These are phyloP conservation scores for Eupithecia abbreviata DNA, from an alignment of 2,888 invertebrate genomes.

Conservation along the genomic window DNA sequence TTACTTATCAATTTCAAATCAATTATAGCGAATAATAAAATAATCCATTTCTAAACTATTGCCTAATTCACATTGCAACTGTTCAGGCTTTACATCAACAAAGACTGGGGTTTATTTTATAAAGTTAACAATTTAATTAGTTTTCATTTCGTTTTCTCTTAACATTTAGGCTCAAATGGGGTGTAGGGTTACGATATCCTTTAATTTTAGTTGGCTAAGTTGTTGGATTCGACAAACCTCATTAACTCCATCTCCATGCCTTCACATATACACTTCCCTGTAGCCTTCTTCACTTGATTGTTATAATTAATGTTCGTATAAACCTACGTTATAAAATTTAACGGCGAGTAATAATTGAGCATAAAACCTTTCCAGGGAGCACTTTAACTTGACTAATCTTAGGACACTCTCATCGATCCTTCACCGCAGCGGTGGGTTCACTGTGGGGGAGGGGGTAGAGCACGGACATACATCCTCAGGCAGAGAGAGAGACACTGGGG, in stretches of 20 bases:
- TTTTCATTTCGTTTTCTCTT: neutral
- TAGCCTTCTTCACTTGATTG: neutral
- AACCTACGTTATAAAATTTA: too few relatives aligned
- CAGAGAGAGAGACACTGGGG: neutral
- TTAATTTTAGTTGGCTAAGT: neutral
- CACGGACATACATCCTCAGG: neutral
- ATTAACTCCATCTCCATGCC: neutral
- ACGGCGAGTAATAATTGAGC: too few relatives aligned
- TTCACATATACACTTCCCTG: neutral
- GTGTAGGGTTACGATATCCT: neutral
- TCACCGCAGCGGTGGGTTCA: neutral
- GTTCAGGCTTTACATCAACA: neutral
- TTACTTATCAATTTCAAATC: too few relatives aligned
- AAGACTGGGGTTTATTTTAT: neutral
- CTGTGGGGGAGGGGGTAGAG: neutral
- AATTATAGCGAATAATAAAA: too few relatives aligned
- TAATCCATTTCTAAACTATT: too few relatives aligned
- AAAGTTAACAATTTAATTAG: neutral
- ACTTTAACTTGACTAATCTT: neutral
- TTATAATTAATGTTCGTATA: neutral
- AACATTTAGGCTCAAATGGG: neutral
- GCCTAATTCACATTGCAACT: too few relatives aligned
- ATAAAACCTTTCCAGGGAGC: neutral
- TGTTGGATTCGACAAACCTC: too few relatives aligned
- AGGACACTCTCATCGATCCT: neutral